Conservation (phyloP, 23 tunicate genomes). For the Trididemnum clinides region DNA sequence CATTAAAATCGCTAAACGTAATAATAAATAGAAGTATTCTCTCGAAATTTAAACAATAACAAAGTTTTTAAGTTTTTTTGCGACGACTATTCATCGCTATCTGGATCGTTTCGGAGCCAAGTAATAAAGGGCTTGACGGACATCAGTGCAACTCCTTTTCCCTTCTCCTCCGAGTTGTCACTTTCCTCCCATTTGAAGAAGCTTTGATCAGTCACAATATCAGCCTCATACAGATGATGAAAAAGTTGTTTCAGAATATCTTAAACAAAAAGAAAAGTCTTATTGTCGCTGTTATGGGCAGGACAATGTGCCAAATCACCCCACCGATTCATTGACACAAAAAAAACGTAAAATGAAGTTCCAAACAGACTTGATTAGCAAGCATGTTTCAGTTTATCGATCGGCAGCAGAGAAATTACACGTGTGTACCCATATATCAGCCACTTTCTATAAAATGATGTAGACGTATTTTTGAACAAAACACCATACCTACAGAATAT, state of each 20-base stretch:
- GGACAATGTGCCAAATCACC: no score
- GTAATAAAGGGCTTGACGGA: slow-evolving; percentile 58
- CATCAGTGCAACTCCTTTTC: slow-evolving; percentile 53
- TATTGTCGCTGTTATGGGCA: no score
- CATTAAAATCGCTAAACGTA: background rate
- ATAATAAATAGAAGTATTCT: background rate
- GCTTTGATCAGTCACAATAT: slow-evolving; percentile 41
- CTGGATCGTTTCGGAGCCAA: slow-evolving; percentile 56
- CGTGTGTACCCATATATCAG: no score
- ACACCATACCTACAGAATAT: no score
- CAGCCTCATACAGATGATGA: slow-evolving; percentile 46
- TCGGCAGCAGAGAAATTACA: no score
- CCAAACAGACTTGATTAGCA: no score
- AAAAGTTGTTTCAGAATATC: slow-evolving; percentile 44
- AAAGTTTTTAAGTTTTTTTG: background rate
- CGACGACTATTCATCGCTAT: slow-evolving; percentile 36
- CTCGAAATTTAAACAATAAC: slow-evolving; percentile 12
- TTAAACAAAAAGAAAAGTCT: background rate
- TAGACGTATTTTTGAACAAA: no score
- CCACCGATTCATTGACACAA: no score
- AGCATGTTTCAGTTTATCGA: no score
- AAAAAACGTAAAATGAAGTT: no score
- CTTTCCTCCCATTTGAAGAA: slow-evolving; percentile 48
- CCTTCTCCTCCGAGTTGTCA: slow-evolving; percentile 43
- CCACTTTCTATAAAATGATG: no score